Percentiles rank a stretch among this genome's conserved stretches.
Conservation (phyloP, 2,888 invertebrate species). For the Silvanus unidentatus region DNA sequence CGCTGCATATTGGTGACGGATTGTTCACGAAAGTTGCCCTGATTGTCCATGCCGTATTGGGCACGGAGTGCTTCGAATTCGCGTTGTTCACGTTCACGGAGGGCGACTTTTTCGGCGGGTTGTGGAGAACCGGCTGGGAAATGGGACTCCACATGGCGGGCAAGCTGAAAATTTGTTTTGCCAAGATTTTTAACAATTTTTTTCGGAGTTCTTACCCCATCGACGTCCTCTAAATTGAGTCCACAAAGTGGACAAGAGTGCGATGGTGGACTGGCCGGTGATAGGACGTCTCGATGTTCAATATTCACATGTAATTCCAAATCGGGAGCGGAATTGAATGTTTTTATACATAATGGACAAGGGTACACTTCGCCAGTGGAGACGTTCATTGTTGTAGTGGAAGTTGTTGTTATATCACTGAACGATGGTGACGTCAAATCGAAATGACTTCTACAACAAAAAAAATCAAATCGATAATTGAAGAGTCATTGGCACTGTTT, state of each 20-base stretch:
- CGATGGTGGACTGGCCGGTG: constrained; percentile 50
- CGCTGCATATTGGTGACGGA: constrained; percentile 73
- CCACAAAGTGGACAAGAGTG: constrained; percentile 48
- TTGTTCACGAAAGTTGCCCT: constrained; percentile 67
- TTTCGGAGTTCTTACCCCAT: constrained; percentile 43
- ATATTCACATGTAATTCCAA: constrained; percentile 81
- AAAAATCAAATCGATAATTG: not conserved
- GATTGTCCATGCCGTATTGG: constrained; percentile 86
- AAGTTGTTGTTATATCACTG: constrained; percentile 27
- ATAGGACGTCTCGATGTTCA: constrained; percentile 75
- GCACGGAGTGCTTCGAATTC: constrained; percentile 76
- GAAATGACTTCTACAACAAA: constrained; percentile 64
- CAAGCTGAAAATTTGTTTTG: too few relatives aligned
- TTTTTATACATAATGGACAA: constrained; percentile 73
- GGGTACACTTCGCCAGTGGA: constrained; percentile 56
- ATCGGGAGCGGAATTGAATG: constrained; percentile 68
- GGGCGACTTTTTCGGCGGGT: constrained; percentile 56
- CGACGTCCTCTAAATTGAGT: constrained; percentile 47
- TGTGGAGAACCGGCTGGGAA: constrained; percentile 56
- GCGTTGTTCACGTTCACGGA: constrained; percentile 67
- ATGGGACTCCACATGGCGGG: constrained; percentile 84
- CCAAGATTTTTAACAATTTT: not conserved
- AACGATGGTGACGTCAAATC: constrained; percentile 72
- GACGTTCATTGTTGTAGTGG: constrained; percentile 41
- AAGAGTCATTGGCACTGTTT: not conserved